A percentile compares a stretch with the other conserved stretches of the same genome.
phyloP scores from a whole-genome alignment of 2,888 invertebrate genomes.

The Orthosia gothica region DNA sequence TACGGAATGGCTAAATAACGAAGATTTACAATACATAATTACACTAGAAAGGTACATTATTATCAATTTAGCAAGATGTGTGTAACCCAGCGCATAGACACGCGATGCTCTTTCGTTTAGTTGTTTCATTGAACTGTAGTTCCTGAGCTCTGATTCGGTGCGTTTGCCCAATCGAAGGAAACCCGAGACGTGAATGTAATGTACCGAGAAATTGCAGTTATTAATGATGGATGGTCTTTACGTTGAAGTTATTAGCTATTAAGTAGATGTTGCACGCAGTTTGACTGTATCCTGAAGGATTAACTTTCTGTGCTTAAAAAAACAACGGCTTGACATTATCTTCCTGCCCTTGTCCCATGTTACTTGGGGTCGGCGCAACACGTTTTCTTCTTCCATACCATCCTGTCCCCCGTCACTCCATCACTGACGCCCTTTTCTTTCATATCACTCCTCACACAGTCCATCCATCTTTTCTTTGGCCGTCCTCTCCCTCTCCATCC shows the following conservation, averaged over 20 bases:
- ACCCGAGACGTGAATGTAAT: slow-evolving; percentile 55
- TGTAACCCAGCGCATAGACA: slow-evolving; percentile 43
- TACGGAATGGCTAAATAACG: neutral
- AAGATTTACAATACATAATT: neutral
- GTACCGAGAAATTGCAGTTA: slow-evolving; percentile 41
- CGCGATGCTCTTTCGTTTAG: slow-evolving; percentile 56
- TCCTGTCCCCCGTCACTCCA: too few relatives aligned
- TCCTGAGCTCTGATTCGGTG: slow-evolving; percentile 58
- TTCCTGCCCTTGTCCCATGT: too few relatives aligned
- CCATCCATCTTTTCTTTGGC: too few relatives aligned
- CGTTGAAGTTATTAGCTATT: slow-evolving; percentile 3
- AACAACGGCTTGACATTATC: too few relatives aligned
- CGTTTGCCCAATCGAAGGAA: slow-evolving; percentile 64
- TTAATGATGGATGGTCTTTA: slow-evolving; percentile 10
- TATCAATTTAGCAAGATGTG: slow-evolving; percentile 52
- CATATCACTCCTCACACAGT: too few relatives aligned
- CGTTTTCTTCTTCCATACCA: too few relatives aligned
- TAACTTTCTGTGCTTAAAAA: neutral
- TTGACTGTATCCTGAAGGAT: neutral
- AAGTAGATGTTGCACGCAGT: neutral
- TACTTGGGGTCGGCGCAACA: too few relatives aligned
- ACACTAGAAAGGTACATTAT: neutral
- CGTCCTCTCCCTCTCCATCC: too few relatives aligned
- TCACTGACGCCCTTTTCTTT: too few relatives aligned
- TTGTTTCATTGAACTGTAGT: slow-evolving; percentile 62